Percentiles rank a stretch among this genome's conserved stretches.
These are phyloP conservation scores for Leptogaster cylindrica DNA, from an alignment of 2,888 invertebrate species.

Conservation along the genomic window DNA sequence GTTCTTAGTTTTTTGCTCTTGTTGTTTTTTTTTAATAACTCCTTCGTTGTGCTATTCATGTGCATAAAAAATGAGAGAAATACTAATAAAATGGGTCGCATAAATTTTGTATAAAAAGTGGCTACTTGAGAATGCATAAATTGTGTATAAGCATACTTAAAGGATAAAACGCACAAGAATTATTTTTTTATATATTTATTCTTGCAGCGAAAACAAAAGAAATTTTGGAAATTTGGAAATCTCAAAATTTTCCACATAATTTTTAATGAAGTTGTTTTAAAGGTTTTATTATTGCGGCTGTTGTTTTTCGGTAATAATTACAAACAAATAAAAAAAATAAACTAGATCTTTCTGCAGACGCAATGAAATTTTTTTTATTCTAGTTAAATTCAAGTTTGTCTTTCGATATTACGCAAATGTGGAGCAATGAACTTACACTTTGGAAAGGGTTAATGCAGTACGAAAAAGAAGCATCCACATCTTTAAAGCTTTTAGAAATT, in stretches of 20 bases:
- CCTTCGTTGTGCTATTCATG: too few relatives aligned
- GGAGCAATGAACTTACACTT: too few relatives aligned
- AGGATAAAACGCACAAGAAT: background rate
- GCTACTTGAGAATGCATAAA: background rate
- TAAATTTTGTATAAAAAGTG: constrained; percentile 24
- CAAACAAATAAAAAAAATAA: too few relatives aligned
- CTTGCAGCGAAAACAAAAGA: background rate
- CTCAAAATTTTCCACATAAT: background rate
- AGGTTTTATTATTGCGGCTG: background rate
- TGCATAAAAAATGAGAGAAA: too few relatives aligned
- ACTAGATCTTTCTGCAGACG: background rate
- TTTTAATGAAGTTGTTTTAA: too few relatives aligned
- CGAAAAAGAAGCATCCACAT: too few relatives aligned
- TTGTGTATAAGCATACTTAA: background rate
- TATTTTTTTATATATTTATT: background rate
- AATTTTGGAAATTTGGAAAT: background rate
- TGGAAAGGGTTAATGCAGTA: too few relatives aligned
- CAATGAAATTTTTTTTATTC: background rate
- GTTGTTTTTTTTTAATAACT: too few relatives aligned
- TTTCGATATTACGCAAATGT: too few relatives aligned
- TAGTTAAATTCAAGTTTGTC: background rate
- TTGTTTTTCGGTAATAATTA: background rate
- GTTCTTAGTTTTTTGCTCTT: background rate
- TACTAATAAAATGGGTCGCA: constrained; percentile 29
- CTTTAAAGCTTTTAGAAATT: too few relatives aligned